phyloP scores from a whole-genome alignment of 2,113 vertebrate species.

The Cacatua alba region DNA sequence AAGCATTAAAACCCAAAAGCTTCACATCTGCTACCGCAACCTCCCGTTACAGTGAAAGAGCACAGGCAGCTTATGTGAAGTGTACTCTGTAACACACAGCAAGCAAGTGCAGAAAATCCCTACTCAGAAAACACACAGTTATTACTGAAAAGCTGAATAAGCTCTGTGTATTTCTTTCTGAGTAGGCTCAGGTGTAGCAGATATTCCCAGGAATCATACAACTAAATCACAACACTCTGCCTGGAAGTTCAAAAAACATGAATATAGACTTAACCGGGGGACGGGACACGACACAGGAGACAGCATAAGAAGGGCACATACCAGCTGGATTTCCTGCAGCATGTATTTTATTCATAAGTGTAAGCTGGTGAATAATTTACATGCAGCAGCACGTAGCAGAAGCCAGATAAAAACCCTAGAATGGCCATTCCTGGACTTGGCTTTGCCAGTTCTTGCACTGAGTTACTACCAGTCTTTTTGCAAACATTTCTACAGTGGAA shows the following conservation, averaged over 20 bases:
- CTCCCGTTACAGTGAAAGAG: not conserved
- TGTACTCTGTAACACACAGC: not conserved
- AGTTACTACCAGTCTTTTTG: not conserved
- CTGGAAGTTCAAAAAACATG: not conserved
- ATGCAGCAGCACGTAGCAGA: not conserved
- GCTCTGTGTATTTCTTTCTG: not conserved
- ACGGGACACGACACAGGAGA: not conserved
- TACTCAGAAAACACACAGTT: not conserved
- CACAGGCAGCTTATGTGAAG: not conserved
- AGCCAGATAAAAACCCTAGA: not conserved
- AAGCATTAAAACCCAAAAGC: not conserved
- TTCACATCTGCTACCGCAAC: not conserved
- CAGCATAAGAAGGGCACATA: not conserved
- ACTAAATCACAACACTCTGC: not conserved
- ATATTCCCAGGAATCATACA: not conserved
- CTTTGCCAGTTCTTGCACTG: not conserved
- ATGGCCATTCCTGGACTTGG: not conserved
- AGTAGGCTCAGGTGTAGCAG: not conserved
- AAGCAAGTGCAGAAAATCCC: not conserved
- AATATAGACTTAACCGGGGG: not conserved
- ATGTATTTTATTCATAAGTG: conserved; percentile 38
- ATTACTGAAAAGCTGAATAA: not conserved
- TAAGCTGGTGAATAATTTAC: conserved; percentile 45
- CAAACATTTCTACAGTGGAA: not conserved
- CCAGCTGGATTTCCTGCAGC: not conserved